A percentile compares a stretch with the other conserved stretches of the same genome.
Conservation (phyloP, 2,797 vertebrate genomes). For the Mionectes olivaceus region DNA sequence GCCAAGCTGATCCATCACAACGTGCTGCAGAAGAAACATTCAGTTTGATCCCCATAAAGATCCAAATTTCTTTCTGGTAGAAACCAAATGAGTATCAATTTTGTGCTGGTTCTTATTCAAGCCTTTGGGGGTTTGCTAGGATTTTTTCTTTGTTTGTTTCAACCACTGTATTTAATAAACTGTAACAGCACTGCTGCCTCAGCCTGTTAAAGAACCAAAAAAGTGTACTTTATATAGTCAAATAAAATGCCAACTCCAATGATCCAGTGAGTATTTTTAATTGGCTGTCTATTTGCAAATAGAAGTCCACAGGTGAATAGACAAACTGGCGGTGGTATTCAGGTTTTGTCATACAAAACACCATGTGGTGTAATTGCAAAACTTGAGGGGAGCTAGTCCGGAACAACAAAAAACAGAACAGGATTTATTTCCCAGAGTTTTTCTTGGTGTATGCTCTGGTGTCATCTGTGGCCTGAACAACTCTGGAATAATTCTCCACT, state of each 20-base stretch:
- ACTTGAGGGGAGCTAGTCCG: not conserved
- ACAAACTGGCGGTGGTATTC: not conserved
- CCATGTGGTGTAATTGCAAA: not conserved
- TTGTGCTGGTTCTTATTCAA: not conserved
- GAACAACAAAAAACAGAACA: not conserved
- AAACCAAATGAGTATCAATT: not conserved
- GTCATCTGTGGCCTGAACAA: not conserved
- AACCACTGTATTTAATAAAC: not conserved
- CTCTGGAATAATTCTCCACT: not conserved
- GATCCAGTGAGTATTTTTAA: not conserved
- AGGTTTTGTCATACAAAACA: not conserved
- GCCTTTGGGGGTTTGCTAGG: not conserved
- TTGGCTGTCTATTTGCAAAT: not conserved
- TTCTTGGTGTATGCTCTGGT: not conserved
- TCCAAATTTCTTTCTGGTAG: not conserved
- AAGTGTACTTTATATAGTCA: not conserved
- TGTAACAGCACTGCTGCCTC: not conserved
- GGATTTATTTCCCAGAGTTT: not conserved
- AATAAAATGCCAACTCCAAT: not conserved
- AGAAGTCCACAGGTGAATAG: not conserved
- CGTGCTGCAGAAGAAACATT: not conserved
- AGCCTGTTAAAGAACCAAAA: not conserved
- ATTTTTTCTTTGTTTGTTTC: not conserved
- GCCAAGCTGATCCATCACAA: not conserved
- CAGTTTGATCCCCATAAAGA: not conserved